Conservation (phyloP, 2,888 invertebrate genomes). For the Pollenia griseotomentosa region DNA sequence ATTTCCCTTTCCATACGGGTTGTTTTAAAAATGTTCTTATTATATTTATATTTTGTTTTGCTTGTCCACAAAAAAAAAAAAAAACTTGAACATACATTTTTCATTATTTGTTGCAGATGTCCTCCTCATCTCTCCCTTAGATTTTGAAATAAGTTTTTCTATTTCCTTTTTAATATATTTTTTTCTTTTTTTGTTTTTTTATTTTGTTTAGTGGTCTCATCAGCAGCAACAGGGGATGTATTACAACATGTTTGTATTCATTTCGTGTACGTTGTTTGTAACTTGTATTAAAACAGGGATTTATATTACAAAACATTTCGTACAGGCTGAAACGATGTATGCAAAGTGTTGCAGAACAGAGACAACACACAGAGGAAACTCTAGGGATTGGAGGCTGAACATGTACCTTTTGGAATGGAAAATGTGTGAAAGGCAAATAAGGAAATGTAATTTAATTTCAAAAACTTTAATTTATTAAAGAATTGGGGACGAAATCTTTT, state of each 20-base stretch:
- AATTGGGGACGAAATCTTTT: background rate
- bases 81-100: constrained; percentile 1
- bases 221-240: constrained; percentile 44
- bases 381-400: background rate
- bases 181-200: background rate
- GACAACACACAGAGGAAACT: background rate
- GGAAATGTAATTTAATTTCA: background rate
- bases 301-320: constrained; percentile 27
- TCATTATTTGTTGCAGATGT: constrained; percentile 3
- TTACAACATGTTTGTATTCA: constrained; percentile 29
- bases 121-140: background rate
- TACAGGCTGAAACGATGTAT: background rate
- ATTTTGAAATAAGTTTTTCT: constrained; percentile 10
- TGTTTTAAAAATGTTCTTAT: too few species aligned
- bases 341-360: background rate
- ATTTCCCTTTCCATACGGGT: too few species aligned
- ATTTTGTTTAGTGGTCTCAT: constrained; percentile 49
- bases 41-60: background rate
- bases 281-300: constrained; percentile 26
- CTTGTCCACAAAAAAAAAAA: background rate
- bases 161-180: background rate
- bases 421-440: background rate
- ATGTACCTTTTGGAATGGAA: background rate
- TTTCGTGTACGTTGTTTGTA: constrained; percentile 31
- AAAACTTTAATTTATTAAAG: background rate